Evolutionary conservation across 2,113 vertebrate species (phyloP).

Genomic region (Sialia sialis): DNA sequence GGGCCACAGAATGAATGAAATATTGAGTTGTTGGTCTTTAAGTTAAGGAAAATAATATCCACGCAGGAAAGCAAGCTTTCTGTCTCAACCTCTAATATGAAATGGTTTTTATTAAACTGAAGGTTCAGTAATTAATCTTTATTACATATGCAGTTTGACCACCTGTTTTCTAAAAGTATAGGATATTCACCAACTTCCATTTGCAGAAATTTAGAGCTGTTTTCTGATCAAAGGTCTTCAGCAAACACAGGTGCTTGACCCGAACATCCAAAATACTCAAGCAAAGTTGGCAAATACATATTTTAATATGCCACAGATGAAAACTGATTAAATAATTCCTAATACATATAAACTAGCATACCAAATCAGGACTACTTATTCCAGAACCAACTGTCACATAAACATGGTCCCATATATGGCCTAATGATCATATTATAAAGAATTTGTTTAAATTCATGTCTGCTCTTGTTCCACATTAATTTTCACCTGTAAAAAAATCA

Average conservation of each 20-base stretch:
- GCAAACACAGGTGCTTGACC: neutral
- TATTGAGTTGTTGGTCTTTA: neutral
- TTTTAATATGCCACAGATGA: neutral
- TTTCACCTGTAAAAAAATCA: neutral
- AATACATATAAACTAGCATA: neutral
- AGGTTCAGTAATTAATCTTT: neutral
- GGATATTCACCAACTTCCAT: neutral
- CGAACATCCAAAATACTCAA: neutral
- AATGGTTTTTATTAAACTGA: neutral
- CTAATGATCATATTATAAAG: neutral
- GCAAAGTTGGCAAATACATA: neutral
- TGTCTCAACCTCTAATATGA: neutral
- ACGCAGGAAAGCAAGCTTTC: neutral
- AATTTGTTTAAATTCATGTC: neutral
- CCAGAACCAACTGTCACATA: neutral
- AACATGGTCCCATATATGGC: neutral
- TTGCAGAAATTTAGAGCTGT: neutral
- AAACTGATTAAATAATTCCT: neutral
- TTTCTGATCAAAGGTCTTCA: neutral
- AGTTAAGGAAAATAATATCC: neutral
- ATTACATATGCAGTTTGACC: neutral
- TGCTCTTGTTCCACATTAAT: neutral
- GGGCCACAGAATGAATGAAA: neutral
- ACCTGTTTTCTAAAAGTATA: neutral
- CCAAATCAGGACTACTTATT: neutral